Evolutionary conservation across 1,140 invertebrate species (phyloP).

Genomic region (Anastrepha obliqua): DNA sequence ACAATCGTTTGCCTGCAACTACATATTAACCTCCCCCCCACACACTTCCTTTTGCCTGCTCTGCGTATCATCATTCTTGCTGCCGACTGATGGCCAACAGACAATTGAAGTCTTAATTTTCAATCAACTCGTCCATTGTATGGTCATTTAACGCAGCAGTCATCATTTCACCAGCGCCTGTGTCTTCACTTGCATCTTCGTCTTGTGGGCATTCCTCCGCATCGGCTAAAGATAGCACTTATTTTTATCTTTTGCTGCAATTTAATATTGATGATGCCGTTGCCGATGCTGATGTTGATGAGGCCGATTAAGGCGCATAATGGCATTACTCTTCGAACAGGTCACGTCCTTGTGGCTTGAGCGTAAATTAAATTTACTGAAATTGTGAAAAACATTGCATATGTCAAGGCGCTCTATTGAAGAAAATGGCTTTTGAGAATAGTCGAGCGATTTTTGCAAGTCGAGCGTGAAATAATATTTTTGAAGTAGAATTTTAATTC

Average conservation of each 20-base stretch:
- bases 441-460: neutral
- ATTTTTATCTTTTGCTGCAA: neutral
- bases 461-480: constrained; percentile 25
- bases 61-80: neutral
- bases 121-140: constrained; percentile 39
- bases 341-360: neutral
- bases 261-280: constrained; percentile 41
- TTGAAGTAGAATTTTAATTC: neutral
- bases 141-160: constrained; percentile 32
- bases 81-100: neutral
- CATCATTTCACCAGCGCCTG: neutral
- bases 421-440: neutral
- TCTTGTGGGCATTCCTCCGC: neutral
- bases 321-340: neutral
- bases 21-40: neutral
- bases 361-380: neutral
- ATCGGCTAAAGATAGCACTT: neutral
- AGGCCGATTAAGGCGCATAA: constrained; percentile 23
- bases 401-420: neutral
- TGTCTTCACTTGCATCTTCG: neutral
- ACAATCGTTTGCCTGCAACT: neutral
- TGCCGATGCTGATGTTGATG: neutral
- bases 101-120: constrained; percentile 45
- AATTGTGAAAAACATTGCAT: constrained; percentile 16
- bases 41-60: neutral